Base-by-base conservation (phyloP, 2,113 vertebrate species). In the Ciconia boyciana region DNA sequence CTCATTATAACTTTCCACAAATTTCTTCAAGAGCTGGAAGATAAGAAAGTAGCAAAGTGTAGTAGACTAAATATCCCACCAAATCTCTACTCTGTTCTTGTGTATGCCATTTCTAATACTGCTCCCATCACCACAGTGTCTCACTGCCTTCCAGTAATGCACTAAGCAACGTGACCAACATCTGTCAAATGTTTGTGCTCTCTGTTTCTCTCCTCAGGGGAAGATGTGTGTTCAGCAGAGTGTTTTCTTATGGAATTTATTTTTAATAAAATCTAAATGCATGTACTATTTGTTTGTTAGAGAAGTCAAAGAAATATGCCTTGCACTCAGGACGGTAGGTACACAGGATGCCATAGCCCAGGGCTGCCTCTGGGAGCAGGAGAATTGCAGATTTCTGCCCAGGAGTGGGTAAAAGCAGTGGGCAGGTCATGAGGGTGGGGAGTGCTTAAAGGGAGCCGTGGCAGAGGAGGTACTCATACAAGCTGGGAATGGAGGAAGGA, bases 211-310 rank as follows among this genome's bases (percentile, higher is more conserved):
- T 95, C 82, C 78, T 77, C 54, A 31, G 54, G 84, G 87, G 20
- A 82, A 91, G 82, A 90, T 44, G 26, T 68, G 62, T 66, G 34
- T 44, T 77, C 87, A 74, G 78, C 39, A 52, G 71, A 69, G 39
- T 74, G 62, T 70, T 87, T 94, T 94, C 44, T 90, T 83, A 87
- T 26, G 10, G 31, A 94, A 65, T 89, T 95, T 93, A 74, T 95
- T 96, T 96, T 95, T 95, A 95, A 93, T 97, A 94, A 95, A 94
- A 88, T 80, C 81, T 85, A 89, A 89, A 87, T 83, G 83, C 12
- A 66, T 81, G 52, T 72, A 41, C 28, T 85, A 17, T 91, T 77
- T 87, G 14, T 81, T 94, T 87, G 16, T 80, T 85, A 80, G 41
- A 44, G 43, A 91, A 83, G 75, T 77, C 82, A 85, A 71, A 83